Conservation (phyloP, 1,140 invertebrate species). For the Drosophila ananassae region DNA sequence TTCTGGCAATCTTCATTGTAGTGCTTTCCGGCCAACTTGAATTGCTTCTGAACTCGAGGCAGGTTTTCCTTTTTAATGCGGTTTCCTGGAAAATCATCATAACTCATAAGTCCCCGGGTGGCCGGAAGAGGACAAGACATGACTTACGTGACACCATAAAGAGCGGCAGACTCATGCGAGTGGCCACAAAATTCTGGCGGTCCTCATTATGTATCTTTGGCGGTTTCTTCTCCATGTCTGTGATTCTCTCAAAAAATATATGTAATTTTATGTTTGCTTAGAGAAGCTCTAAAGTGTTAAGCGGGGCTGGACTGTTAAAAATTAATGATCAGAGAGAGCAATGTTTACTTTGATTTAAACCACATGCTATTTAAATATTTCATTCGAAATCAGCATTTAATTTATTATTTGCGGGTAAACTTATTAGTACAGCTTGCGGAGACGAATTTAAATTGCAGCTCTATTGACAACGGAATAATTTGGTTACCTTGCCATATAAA, state of each 20-base stretch:
- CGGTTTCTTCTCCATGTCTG: conserved; percentile 32
- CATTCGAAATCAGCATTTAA: conserved; percentile 1
- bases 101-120: not conserved
- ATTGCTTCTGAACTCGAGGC: conserved; percentile 45
- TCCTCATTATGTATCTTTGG: conserved; percentile 46
- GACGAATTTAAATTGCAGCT: conserved; percentile 26
- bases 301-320: not conserved
- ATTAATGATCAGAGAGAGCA: too few relatives aligned
- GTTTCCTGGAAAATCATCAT: conserved; percentile 40
- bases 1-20: conserved; percentile 50
- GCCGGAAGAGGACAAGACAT: not conserved
- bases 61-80: conserved; percentile 53
- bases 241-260: not conserved
- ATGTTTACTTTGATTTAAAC: conserved; percentile 5
- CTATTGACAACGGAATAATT: conserved; percentile 43
- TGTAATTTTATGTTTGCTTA: not conserved
- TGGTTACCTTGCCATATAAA: conserved; percentile 36
- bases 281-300: not conserved
- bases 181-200: conserved; percentile 63
- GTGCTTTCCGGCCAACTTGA: conserved; percentile 58
- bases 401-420: conserved; percentile 39
- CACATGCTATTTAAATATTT: not conserved
- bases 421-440: conserved; percentile 3
- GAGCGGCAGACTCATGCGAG: conserved; percentile 65
- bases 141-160: conserved; percentile 68